Base-by-base conservation (phyloP, 37 sponge, comb jelly and placozoan genomes). In the Cladorhizidae sp. region DNA sequence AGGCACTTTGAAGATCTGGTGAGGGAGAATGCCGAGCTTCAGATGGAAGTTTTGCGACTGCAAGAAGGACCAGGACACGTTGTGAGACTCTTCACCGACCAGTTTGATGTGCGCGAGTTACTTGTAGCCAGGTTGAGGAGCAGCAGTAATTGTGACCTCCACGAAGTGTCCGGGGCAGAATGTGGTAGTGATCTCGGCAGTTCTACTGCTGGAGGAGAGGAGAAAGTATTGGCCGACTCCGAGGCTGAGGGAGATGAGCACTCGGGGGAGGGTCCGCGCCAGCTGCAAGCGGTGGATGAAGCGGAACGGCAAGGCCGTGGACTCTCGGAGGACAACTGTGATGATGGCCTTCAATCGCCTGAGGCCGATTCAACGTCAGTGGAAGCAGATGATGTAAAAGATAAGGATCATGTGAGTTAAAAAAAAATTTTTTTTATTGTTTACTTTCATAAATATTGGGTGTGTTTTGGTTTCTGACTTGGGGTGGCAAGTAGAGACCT, bases 51-150 rank as follows among this genome's bases (percentile, higher is more conserved):
- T 21, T 12, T 83, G 0, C 54, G 49, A 28, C 22, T 21, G 26
- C 21, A 15, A 2, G 59, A 68, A 8, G 58, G 67, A 1, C 49
- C 28, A 40, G 50, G 20, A 38, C 64, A 33, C 67, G 25, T 57
- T 17, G 68, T 83, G 8, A 68, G 43, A 26, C 38, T 83, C 26
- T 15, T 64, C 22, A 25, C 7, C 26, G 58, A 26, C 15, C 58
- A 62, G 22, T 12, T 57, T 36, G 68, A 83, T 65, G 41, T 83
- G 31, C 76, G 84, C 12, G 84, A 83, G 25, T 25, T 36, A 17
- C 28, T 83, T 9, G 55, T 83, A 15, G 55, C 67, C 0, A 83
- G 41, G 40, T 25, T 83, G 17, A 52, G 68, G 17, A 67, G 65
- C 8, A 55, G 67, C 2, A 55, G 56, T 2, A 41, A n/a, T n/a